Conservation (phyloP, 2,113 vertebrate species). For the Cygnus buccinator region DNA sequence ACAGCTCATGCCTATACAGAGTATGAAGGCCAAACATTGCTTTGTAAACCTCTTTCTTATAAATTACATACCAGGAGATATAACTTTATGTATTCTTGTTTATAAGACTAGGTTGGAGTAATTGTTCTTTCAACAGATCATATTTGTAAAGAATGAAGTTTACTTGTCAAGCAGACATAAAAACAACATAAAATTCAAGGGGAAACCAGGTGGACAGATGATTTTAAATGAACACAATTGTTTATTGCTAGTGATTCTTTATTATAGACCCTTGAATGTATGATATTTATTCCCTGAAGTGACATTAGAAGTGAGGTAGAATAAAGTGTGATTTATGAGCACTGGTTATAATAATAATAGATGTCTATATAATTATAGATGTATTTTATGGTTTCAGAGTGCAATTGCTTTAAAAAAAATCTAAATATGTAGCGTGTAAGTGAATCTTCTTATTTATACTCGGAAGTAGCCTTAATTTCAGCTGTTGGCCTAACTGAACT, state of each 20-base stretch:
- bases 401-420: neutral
- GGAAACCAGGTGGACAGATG: neutral
- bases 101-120: neutral
- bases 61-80: neutral
- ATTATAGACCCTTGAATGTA: neutral
- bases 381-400: neutral
- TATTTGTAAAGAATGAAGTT: neutral
- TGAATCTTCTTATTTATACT: neutral
- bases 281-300: neutral
- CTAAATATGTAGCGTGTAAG: neutral
- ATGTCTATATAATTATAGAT: neutral
- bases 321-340: neutral
- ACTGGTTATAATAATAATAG: neutral
- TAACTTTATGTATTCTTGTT: neutral
- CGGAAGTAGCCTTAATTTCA: neutral
- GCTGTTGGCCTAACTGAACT: neutral
- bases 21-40: neutral
- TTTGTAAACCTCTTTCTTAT: neutral
- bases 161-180: neutral
- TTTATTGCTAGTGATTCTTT: neutral
- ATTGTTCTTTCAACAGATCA: neutral
- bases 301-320: neutral
- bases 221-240: neutral
- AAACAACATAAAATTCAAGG: neutral
- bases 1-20: neutral